Base-by-base conservation (phyloP, 2,113 vertebrate genomes). In the Rhinolophus ferrumequinum region DNA sequence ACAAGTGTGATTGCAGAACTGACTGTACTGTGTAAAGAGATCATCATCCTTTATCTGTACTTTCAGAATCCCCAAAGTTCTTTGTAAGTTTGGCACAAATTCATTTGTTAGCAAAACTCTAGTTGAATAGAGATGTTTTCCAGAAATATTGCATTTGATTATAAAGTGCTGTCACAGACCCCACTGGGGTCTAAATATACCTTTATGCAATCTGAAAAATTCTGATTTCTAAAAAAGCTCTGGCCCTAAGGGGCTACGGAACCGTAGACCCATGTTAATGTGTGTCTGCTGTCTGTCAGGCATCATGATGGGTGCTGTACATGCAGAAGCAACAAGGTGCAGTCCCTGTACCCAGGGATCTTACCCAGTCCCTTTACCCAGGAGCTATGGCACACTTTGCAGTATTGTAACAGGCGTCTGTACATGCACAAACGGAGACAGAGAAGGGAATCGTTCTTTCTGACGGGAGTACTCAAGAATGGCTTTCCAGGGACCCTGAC, bases 301-400 rank as follows among this genome's bases (percentile, higher is more conserved):
- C 33, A 33, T 26, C 1, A 0, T 24, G 3, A 3, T 18, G 7
- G 33, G n/a, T 12, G 19, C 67, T 73, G 30, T 3, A 58, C 60
- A n/a, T 47, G 3, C 7, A 30, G 35, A 47, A 72, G 11, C n/a
- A 50, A 5, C 0, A 26, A 72, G 35, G 60, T 0, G 1, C 15
- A 18, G 35, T 6, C 3, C 72, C 44, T 16, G 24, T 5, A 2
- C 33, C 44, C 30, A 13, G 73, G 15, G 24, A 88, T 12, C 19
- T 22, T 54, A 50, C 9, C 12, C 21, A 0, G 30, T 41, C 56
- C 47, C 47, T 50, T 10, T 50, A 50, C 47, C 47, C 6, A 5
- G n/a, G 35, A 69, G 60, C 24, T 6, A 0, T 2, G 2, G 5
- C 24, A 0, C 1, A 2, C 47, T 66, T 26, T 56, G 44, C 1